phyloP scores from a whole-genome alignment of 2,888 invertebrate species.

The Scelioninae gen. 1 region DNA sequence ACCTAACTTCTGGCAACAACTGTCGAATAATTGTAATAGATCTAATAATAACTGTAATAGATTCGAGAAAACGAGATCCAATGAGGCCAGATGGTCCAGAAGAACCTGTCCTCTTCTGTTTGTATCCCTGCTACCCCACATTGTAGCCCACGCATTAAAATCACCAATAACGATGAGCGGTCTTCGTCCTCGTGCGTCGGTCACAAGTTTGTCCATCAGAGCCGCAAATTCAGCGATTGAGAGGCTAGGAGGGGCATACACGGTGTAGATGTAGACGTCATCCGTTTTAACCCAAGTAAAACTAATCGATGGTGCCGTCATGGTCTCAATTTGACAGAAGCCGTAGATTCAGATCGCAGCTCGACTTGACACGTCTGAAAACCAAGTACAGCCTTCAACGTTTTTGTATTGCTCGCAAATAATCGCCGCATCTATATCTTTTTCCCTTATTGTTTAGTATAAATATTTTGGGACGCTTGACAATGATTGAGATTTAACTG shows the following conservation, averaged over 20 bases:
- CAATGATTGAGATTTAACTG: conserved; percentile 28
- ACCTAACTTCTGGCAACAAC: no score
- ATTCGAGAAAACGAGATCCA: no score
- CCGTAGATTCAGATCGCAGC: conserved; percentile 6
- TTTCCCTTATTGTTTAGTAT: conserved; percentile 54
- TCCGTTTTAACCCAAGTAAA: not conserved
- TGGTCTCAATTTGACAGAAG: not conserved
- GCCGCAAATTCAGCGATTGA: not conserved
- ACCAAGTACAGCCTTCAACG: conserved; percentile 9
- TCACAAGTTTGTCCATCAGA: not conserved
- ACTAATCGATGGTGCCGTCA: not conserved
- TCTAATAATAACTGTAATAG: no score
- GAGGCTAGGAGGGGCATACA: not conserved
- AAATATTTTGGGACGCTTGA: conserved; percentile 55
- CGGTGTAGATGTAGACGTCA: conserved; percentile 2
- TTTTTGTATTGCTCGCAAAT: conserved; percentile 64
- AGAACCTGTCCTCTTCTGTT: no score
- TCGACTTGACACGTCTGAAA: not conserved
- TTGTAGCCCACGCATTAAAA: conserved; percentile 54
- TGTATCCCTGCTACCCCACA: no score
- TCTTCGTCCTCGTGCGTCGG: not conserved
- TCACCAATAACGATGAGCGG: not conserved
- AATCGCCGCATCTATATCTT: conserved; percentile 41
- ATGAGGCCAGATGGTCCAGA: no score
- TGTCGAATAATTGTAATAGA: no score